Conservation (phyloP, 1,140 invertebrate species). For the Drosophila littoralis region DNA sequence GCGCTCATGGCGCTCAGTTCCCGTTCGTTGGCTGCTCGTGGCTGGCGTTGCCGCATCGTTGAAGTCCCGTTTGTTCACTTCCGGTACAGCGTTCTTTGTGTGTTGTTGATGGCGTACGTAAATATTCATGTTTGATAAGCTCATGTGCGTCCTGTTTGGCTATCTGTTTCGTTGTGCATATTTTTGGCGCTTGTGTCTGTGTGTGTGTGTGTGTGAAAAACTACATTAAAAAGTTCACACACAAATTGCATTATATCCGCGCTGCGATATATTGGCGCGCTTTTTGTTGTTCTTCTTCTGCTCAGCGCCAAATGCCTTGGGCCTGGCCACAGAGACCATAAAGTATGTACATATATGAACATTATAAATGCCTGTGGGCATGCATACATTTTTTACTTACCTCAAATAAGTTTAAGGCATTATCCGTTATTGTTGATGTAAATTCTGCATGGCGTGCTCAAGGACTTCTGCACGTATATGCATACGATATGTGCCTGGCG, state of each 20-base stretch:
- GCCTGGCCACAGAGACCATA: slow-evolving; percentile 54
- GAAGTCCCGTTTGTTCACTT: background rate
- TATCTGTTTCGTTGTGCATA: slow-evolving; percentile 23
- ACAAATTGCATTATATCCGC: slow-evolving; percentile 79
- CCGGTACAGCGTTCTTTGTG: slow-evolving; percentile 26
- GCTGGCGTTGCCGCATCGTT: slow-evolving; percentile 22
- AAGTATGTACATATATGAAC: slow-evolving; percentile 41
- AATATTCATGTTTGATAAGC: slow-evolving; percentile 73
- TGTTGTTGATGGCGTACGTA: slow-evolving; percentile 54
- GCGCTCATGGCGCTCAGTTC: slow-evolving; percentile 52
- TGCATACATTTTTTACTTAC: slow-evolving; percentile 47
- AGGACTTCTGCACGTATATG: slow-evolving; percentile 33
- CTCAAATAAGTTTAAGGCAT: slow-evolving; percentile 61
- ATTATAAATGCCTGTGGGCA: slow-evolving; percentile 22
- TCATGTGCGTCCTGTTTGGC: slow-evolving; percentile 41
- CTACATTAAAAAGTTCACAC: slow-evolving; percentile 81
- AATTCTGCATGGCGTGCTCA: slow-evolving; percentile 61
- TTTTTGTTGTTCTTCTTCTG: slow-evolving; percentile 46
- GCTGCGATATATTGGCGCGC: slow-evolving; percentile 75
- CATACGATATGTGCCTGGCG: background rate
- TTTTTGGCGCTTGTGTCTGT: slow-evolving; percentile 12
- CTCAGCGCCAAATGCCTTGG: slow-evolving; percentile 8
- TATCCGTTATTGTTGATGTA: slow-evolving; percentile 57
- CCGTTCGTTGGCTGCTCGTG: slow-evolving; percentile 35
- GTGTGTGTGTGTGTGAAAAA: slow-evolving; percentile 43